These are phyloP conservation scores for Aulostomus chinensis DNA, from an alignment of 2,797 vertebrate species.

Conservation along the genomic window DNA sequence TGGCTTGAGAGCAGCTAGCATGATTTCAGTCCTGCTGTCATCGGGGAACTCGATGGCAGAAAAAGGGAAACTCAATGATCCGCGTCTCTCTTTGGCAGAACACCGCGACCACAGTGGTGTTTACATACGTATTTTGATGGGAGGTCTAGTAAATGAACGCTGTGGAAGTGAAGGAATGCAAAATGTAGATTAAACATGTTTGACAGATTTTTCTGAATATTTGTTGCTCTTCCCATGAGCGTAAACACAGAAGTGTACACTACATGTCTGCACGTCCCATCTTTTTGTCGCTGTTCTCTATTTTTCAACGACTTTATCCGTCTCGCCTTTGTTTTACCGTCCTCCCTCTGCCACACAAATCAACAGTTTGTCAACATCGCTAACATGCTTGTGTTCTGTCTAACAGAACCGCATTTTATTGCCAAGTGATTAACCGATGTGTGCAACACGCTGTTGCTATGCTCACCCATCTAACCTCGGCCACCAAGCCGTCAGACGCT, in stretches of 20 bases:
- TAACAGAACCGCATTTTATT: constrained; percentile 53
- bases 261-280: too few species aligned
- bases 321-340: neutral
- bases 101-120: constrained; percentile 25
- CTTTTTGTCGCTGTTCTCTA: too few species aligned
- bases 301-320: neutral
- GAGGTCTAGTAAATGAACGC: constrained; percentile 16
- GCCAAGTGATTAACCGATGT: constrained; percentile 57
- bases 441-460: constrained; percentile 61
- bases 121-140: constrained; percentile 40
- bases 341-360: constrained; percentile 13
- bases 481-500: constrained; percentile 63
- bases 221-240: too few species aligned
- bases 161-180: constrained; percentile 1
- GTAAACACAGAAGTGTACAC: too few species aligned
- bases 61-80: constrained; percentile 22
- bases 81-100: constrained; percentile 25
- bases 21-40: constrained; percentile 42
- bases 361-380: constrained; percentile 37
- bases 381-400: constrained; percentile 48
- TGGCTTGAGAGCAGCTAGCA: constrained; percentile 13
- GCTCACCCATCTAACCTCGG: constrained; percentile 33
- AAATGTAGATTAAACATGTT: constrained; percentile 17
- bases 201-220: constrained; percentile 21
- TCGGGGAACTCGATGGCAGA: constrained; percentile 15